Conservation (phyloP, 2,888 invertebrate genomes). For the Lymantria monacha region DNA sequence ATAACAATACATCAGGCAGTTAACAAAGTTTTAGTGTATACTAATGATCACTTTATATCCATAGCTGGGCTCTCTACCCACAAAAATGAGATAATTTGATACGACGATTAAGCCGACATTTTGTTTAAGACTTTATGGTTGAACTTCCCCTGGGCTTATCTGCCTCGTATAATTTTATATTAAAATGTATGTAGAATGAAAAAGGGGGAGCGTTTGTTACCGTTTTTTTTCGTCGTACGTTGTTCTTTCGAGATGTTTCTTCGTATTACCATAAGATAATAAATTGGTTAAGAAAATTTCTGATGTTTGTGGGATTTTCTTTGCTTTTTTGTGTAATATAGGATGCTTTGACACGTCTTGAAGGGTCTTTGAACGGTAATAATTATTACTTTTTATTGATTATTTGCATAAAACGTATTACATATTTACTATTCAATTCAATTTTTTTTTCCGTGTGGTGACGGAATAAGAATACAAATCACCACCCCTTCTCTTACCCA, state of each 20-base stretch:
- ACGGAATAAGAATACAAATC: too few relatives aligned
- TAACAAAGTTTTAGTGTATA: slow-evolving; percentile 23
- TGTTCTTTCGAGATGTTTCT: slow-evolving; percentile 29
- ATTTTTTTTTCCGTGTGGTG: too few relatives aligned
- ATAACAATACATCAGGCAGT: slow-evolving; percentile 9
- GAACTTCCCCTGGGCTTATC: slow-evolving; percentile 45
- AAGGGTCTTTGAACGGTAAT: too few relatives aligned
- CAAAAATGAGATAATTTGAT: slow-evolving; percentile 67
- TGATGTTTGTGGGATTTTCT: slow-evolving; percentile 14
- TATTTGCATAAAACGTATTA: too few relatives aligned
- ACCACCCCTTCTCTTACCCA: too few relatives aligned
- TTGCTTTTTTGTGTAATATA: background rate
- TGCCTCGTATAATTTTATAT: slow-evolving; percentile 55
- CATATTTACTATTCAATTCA: too few relatives aligned
- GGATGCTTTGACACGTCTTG: background rate
- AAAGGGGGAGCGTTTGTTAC: slow-evolving; percentile 26
- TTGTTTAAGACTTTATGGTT: slow-evolving; percentile 56
- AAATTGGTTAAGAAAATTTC: slow-evolving; percentile 30
- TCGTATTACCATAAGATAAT: slow-evolving; percentile 33
- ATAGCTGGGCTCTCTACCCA: slow-evolving; percentile 33
- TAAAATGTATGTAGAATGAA: slow-evolving; percentile 37
- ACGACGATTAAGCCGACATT: slow-evolving; percentile 55
- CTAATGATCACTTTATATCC: slow-evolving; percentile 46
- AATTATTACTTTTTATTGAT: too few relatives aligned
- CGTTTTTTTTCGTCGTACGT: slow-evolving; percentile 25